Evolutionary conservation across 2,888 invertebrate genomes (phyloP).

Genomic region (Graphium colonna): DNA sequence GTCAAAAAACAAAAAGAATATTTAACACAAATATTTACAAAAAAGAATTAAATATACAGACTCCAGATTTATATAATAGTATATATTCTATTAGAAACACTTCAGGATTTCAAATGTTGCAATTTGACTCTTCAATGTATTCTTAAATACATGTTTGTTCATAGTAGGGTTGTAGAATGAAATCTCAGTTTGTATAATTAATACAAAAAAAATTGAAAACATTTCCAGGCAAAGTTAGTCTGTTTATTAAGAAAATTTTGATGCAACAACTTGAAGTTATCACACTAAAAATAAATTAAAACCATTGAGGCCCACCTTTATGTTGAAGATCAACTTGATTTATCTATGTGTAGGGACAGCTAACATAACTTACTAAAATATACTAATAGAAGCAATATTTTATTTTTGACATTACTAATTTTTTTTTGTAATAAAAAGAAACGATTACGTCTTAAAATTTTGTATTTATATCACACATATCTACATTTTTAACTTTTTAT

Average conservation of each 20-base stretch:
- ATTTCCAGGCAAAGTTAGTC: conserved; percentile 73
- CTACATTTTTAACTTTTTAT: conserved; percentile 79
- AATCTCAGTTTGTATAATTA: conserved; percentile 23
- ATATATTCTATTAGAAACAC: too few relatives aligned
- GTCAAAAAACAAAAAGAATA: too few relatives aligned
- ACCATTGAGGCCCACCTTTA: conserved; percentile 64
- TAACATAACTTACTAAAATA: conserved; percentile 72
- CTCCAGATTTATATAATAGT: too few relatives aligned
- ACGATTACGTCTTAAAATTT: conserved; percentile 77
- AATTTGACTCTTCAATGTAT: not conserved
- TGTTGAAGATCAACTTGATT: conserved; percentile 60
- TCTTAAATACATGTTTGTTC: not conserved
- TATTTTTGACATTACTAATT: conserved; percentile 64
- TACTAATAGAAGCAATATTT: conserved; percentile 74
- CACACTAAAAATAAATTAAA: conserved; percentile 76
- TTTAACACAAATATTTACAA: too few relatives aligned
- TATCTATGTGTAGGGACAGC: conserved; percentile 64
- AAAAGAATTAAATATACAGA: too few relatives aligned
- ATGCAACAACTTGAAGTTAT: conserved; percentile 76
- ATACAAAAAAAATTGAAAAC: conserved; percentile 43
- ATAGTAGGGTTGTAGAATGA: not conserved
- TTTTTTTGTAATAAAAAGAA: conserved; percentile 66
- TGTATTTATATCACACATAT: conserved; percentile 80
- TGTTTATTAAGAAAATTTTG: conserved; percentile 75
- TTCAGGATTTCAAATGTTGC: not conserved